These are phyloP conservation scores for Dendrocincla fuliginosa DNA, from an alignment of 2,797 vertebrate species.

Conservation along the genomic window DNA sequence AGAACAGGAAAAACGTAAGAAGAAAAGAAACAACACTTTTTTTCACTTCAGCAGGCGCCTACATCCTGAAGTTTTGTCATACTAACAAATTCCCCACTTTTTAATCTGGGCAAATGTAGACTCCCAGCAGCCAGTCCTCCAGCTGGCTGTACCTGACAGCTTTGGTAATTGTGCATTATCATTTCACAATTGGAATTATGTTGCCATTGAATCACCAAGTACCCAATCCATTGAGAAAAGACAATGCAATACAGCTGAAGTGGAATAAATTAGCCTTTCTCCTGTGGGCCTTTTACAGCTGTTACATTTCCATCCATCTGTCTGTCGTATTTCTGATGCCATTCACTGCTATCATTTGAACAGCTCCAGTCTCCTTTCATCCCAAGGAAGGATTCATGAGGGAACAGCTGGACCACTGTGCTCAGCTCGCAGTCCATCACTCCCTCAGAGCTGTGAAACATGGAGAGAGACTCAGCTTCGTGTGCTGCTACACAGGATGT, in stretches of 20 bases:
- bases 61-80: neutral
- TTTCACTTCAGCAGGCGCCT: neutral
- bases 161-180: conserved; percentile 17
- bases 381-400: conserved; percentile 35
- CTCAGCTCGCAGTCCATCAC: neutral
- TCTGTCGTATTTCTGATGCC: conserved; percentile 2
- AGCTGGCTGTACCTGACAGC: conserved; percentile 28
- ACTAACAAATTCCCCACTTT: neutral
- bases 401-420: conserved; percentile 23
- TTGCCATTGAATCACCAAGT: neutral
- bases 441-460: neutral
- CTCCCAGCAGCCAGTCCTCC: neutral
- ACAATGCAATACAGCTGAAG: conserved; percentile 13
- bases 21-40: neutral
- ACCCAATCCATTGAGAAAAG: conserved; percentile 10
- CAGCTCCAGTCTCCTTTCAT: conserved; percentile 12
- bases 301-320: conserved; percentile 45
- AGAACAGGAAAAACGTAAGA: neutral
- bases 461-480: neutral
- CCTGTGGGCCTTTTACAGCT: conserved; percentile 45
- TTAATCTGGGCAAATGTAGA: neutral
- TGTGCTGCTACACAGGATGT: neutral
- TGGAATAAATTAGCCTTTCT: conserved; percentile 47
- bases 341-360: conserved; percentile 10
- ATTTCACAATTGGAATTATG: conserved; percentile 26